These are phyloP conservation scores for Steinernema khuongi DNA, from an alignment of 1,140 invertebrate species.

Conservation along the genomic window DNA sequence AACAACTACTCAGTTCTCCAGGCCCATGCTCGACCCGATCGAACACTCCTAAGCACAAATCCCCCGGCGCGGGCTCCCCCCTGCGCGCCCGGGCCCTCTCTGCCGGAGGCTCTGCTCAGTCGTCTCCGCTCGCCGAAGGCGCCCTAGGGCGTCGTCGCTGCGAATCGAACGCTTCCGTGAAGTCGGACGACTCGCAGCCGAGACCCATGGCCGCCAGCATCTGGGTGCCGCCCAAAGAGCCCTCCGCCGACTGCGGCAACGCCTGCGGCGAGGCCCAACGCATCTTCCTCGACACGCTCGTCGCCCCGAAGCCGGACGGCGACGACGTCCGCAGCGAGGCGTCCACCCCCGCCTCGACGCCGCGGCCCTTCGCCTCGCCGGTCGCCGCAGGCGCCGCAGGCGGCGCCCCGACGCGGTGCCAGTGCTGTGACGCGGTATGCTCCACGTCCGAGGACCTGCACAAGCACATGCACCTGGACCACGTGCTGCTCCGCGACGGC, in stretches of 20 bases:
- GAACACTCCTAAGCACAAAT: constrained; percentile 2
- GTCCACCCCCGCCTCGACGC: background rate
- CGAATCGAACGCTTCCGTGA: constrained; percentile 1
- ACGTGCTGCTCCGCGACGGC: constrained; percentile 36
- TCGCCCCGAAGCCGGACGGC: background rate
- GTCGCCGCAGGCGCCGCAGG: background rate
- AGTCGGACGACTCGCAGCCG: constrained; percentile 11
- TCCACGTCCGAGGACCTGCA: constrained; percentile 10
- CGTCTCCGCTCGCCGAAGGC: background rate
- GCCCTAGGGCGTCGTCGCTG: background rate
- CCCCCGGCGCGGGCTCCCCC: background rate
- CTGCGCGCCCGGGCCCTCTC: background rate
- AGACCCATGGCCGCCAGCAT: constrained; percentile 27
- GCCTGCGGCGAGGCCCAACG: background rate
- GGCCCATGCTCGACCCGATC: background rate
- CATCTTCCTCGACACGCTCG: constrained; percentile 8
- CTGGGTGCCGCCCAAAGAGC: constrained; percentile 30
- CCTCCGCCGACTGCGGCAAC: background rate
- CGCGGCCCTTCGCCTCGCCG: background rate
- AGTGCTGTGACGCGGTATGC: constrained; percentile 6
- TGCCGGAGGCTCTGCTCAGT: background rate
- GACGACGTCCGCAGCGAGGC: constrained; percentile 10
- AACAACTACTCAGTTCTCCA: constrained; percentile 4
- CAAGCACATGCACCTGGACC: constrained; percentile 35
- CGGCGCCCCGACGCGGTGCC: background rate